phyloP scores from a whole-genome alignment of 1,140 invertebrate genomes.

The Drosophila takahashii region DNA sequence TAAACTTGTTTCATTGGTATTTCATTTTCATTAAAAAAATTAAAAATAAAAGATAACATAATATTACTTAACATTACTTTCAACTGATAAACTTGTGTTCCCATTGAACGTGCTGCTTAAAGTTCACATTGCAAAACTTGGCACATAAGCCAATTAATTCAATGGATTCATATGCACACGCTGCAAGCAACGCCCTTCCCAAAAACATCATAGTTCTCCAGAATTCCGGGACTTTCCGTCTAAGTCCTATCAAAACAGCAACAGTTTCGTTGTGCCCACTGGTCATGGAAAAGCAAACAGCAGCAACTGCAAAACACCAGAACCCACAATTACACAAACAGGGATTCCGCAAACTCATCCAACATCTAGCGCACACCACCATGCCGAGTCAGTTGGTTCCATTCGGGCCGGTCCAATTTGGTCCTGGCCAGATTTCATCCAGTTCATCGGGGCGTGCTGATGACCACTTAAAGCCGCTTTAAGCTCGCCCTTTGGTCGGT shows the following conservation, averaged over 20 bases:
- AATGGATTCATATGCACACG: background rate
- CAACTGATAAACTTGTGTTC: no score
- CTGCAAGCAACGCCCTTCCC: constrained; percentile 3
- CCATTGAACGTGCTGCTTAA: background rate
- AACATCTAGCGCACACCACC: background rate
- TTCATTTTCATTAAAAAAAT: no score
- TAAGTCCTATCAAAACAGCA: constrained; percentile 32
- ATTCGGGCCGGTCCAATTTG: constrained; percentile 9
- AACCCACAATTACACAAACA: constrained; percentile 41
- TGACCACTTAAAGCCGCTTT: constrained; percentile 53
- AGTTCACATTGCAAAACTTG: background rate
- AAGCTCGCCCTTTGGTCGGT: constrained; percentile 6
- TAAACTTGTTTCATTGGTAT: no score
- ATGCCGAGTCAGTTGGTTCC: constrained; percentile 21
- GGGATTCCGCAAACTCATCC: constrained; percentile 39
- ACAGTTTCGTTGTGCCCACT: constrained; percentile 23
- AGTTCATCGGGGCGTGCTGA: constrained; percentile 28
- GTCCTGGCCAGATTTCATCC: constrained; percentile 13
- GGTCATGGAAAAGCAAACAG: constrained; percentile 21
- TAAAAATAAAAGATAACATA: no score
- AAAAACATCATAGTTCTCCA: no score
- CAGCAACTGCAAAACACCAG: constrained; percentile 7
- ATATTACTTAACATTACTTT: no score
- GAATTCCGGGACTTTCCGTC: background rate
- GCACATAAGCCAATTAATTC: constrained; percentile 13